Base-by-base conservation (phyloP, 2,797 vertebrate species). In the Chaetophractus vellerosus region DNA sequence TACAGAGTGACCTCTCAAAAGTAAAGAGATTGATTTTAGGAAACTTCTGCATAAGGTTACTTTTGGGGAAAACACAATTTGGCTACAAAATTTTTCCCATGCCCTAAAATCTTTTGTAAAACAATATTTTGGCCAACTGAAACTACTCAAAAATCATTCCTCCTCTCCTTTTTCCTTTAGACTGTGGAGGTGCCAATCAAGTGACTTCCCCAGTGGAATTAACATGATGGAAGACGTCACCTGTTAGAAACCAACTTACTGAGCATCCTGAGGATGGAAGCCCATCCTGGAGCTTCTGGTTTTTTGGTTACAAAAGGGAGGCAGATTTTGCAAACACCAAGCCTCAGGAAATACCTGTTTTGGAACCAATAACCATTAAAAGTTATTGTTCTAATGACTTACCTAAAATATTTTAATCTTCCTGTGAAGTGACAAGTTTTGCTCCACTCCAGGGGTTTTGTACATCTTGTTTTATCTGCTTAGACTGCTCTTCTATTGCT, bases 51-150 rank as follows among this genome's bases (percentile, higher is more conserved):
- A 74, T 91, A 38, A 48, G 55, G 82, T 95, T 89, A 57, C 19
- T 64, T 78, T 88, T 50, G 3, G 57, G 38, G 36, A 74, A 95
- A 91, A 78, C 36, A 18, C 6, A 76, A 7, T 63, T 50, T 93
- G 66, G 28, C 28, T 89, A 80, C 26, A 91, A 84, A 88, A 81
- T 21, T 28, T n/a, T 55, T 61, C 2, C 4, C 4, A 31, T 80
- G 31, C 82, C 16, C 23, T 57, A 91, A 72, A 89, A 23, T 59
- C 52, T 71, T 87, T 90, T 31, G 24, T 23, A 85, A 79, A 96
- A 78, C 7, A 85, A 9, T 59, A 83, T 38, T 87, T 86, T 78
- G 26, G 3, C 57, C 31, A 38, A 66, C 2, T 89, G 52, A 72
- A 28, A 96, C 48, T 28, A n/a, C 31, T 61, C 21, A 57, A 63